A percentile compares a stretch with the other conserved stretches of the same genome.
phyloP scores from a whole-genome alignment of 2,797 vertebrate species.

The Gymnopithys bicolor region DNA sequence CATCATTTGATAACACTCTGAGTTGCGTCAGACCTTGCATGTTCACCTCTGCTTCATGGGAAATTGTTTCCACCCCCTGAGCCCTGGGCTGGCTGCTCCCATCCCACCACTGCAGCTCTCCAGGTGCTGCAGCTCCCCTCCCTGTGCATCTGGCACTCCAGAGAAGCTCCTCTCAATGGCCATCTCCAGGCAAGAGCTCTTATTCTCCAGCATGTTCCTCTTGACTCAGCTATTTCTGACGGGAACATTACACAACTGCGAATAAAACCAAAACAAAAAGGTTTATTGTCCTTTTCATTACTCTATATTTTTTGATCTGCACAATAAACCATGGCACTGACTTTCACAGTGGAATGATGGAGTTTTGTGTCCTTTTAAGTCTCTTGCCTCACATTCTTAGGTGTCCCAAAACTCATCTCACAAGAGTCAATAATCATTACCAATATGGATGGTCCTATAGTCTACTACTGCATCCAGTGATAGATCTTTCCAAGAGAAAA shows the following conservation, averaged over 20 bases:
- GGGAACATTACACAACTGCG: neutral
- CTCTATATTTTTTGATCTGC: neutral
- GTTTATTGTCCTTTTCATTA: neutral
- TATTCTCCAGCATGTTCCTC: neutral
- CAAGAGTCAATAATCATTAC: neutral
- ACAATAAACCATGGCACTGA: neutral
- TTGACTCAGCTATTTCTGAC: neutral
- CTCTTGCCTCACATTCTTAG: neutral
- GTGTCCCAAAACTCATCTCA: neutral
- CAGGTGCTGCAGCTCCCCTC: neutral
- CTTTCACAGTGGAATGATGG: neutral
- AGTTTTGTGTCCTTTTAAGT: neutral
- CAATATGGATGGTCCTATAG: neutral
- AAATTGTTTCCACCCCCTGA: neutral
- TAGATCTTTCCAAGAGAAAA: neutral
- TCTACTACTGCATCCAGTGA: neutral
- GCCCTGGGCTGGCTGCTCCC: neutral
- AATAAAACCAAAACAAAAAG: neutral
- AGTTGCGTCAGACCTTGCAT: neutral
- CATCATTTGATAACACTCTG: neutral
- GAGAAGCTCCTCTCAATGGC: neutral
- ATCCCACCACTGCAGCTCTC: neutral
- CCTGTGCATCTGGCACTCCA: rapidly evolving
- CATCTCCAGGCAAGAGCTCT: neutral
- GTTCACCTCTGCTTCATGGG: neutral